Base-by-base conservation (phyloP, 2,888 invertebrate genomes). In the Erebia aethiops region DNA sequence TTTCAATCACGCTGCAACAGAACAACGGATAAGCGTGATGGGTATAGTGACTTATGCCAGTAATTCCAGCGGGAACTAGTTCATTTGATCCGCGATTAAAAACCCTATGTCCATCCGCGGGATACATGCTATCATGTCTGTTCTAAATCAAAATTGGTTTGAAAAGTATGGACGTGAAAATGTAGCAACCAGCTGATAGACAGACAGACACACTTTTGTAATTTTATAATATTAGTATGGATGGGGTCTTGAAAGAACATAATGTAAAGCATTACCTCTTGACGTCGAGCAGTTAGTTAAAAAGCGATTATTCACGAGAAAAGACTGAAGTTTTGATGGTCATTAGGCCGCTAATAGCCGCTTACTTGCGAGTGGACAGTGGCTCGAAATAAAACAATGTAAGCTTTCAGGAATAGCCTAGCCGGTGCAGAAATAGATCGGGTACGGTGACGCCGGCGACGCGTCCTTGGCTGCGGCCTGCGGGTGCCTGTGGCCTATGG, bases 361-460 rank as follows among this genome's bases (percentile, higher is more conserved):
- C 78, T 76, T 80, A 86, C 85, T 89, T 88, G 88, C 88, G 86
- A 82, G 87, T 88, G 84, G 89, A 87, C 86, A 87, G 87, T 84
- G 84, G 80, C 83, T 86, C 81, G 75, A 83, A 92, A 92, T 92
- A 92, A 90, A 88, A 92, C 90, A 91, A 91, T 91, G 89, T 90
- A 86, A 88, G 90, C 87, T 90, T 90, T 91, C 90, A 89, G 90
- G 90, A 91, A 91, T 91, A 90, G 89, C 81, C 80, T 91, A 89
- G 89, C 81, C 81, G 83, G 76, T 80, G 84, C 84, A 83, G 81
- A 92, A 91, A 91, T 91, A 91, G 86, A 82, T 84, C 81, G 76
- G 78, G 81, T 82, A 82, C 84, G 85, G 84, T 84, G 85, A 63
- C 63, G 84, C 88, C 86, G 90, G 88, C 84, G 89, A 88, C 79